phyloP scores from a whole-genome alignment of 1,140 invertebrate species.

The Cotesia chilonis region DNA sequence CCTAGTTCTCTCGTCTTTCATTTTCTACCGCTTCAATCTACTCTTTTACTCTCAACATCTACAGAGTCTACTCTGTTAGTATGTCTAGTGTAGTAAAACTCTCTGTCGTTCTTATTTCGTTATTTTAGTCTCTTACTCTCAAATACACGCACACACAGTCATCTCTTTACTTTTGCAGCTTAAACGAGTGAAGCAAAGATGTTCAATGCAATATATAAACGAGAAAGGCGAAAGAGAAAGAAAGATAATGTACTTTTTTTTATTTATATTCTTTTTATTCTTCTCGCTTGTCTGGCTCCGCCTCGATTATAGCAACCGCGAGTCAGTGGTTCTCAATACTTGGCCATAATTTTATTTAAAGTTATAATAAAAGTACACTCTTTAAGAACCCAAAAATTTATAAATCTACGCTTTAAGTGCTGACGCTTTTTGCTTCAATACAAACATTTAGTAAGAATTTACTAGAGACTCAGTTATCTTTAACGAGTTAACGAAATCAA shows the following conservation, averaged over 20 bases:
- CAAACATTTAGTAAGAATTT: no score
- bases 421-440: no score
- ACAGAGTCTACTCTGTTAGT: conserved; percentile 15
- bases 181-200: neutral
- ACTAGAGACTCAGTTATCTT: no score
- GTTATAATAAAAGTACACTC: neutral
- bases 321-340: conserved; percentile 32
- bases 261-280: conserved; percentile 21
- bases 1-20: conserved; percentile 37
- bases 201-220: conserved; percentile 30
- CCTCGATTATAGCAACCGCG: conserved; percentile 35
- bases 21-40: conserved; percentile 21
- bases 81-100: conserved; percentile 21
- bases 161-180: no score
- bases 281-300: conserved; percentile 29
- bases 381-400: no score
- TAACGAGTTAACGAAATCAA: no score
- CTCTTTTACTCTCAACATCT: conserved; percentile 34
- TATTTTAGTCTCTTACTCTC: neutral
- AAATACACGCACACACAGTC: neutral
- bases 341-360: neutral
- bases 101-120: conserved; percentile 25
- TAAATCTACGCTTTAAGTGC: no score
- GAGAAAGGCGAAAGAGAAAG: conserved; percentile 35
- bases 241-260: conserved; percentile 43